A percentile compares a stretch with the other conserved stretches of the same genome.
Conservation (phyloP, 2,113 vertebrate genomes). For the Paedocypris sp. region DNA sequence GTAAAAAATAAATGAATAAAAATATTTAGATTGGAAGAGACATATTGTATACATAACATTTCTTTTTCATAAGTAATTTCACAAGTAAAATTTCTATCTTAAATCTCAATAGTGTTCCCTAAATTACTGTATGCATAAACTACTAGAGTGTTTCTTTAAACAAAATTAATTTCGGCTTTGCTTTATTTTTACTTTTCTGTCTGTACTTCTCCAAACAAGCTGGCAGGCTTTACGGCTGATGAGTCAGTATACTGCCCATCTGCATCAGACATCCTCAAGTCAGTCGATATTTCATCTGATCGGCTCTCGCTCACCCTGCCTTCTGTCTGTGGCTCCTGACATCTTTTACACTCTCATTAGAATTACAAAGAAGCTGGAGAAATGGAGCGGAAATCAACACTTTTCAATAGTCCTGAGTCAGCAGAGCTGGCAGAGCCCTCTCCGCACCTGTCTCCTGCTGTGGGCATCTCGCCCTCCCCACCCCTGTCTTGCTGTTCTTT, state of each 20-base stretch:
- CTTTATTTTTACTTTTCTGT: background rate
- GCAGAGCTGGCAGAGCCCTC: constrained; percentile 25
- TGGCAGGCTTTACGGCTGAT: constrained; percentile 29
- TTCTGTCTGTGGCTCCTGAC: constrained; percentile 3
- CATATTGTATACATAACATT: too few species aligned
- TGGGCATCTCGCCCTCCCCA: background rate
- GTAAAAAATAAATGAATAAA: too few species aligned
- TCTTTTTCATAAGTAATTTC: too few species aligned
- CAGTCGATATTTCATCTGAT: constrained; percentile 48
- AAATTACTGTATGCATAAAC: too few species aligned
- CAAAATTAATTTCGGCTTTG: background rate
- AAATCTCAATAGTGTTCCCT: too few species aligned
- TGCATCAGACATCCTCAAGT: constrained; percentile 33
- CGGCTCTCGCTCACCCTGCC: constrained; percentile 2
- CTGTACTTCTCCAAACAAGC: constrained; percentile 7
- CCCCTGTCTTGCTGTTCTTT: background rate
- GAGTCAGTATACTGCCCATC: constrained; percentile 31
- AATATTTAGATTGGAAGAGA: too few species aligned
- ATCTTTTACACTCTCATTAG: constrained; percentile 34
- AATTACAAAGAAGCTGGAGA: constrained; percentile 43
- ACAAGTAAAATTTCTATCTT: too few species aligned
- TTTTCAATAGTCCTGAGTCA: constrained; percentile 40
- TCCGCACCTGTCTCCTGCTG: constrained; percentile 6
- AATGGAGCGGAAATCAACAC: constrained; percentile 45
- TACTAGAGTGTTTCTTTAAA: too few species aligned